phyloP scores from a whole-genome alignment of 1,140 invertebrate genomes.

The Monochamus saltuarius region DNA sequence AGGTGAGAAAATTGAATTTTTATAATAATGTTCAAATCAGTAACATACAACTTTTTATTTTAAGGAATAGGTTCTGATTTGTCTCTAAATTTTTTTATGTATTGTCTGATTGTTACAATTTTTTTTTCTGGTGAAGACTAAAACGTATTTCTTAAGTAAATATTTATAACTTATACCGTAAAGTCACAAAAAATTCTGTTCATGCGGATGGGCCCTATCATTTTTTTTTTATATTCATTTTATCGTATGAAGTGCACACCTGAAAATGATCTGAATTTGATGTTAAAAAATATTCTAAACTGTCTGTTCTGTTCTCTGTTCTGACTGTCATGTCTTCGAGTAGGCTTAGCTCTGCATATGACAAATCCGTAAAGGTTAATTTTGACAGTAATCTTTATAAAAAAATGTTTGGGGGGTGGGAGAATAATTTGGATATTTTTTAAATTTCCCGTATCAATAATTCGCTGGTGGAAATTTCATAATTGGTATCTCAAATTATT shows the following conservation, averaged over 20 bases:
- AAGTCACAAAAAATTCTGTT: no score
- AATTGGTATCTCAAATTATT: not conserved
- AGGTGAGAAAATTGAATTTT: conserved; percentile 22
- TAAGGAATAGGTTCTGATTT: not conserved
- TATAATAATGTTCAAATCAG: not conserved
- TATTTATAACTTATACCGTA: not conserved
- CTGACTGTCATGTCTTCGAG: no score
- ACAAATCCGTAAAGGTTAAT: no score
- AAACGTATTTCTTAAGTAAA: not conserved
- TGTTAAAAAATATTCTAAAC: no score
- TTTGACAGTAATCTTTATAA: no score
- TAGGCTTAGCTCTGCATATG: no score
- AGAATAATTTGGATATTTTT: not conserved
- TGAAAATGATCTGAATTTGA: no score
- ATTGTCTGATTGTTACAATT: no score
- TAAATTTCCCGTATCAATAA: not conserved
- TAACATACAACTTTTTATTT: not conserved
- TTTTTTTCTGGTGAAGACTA: not conserved
- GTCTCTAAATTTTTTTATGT: not conserved
- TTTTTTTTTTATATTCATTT: no score
- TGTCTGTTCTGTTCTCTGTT: no score
- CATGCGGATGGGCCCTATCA: no score
- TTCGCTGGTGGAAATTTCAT: not conserved
- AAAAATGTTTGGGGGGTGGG: not conserved
- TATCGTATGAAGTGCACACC: no score